Conservation (phyloP, 2,113 vertebrate genomes). For the Dendrocopos noguchii region DNA sequence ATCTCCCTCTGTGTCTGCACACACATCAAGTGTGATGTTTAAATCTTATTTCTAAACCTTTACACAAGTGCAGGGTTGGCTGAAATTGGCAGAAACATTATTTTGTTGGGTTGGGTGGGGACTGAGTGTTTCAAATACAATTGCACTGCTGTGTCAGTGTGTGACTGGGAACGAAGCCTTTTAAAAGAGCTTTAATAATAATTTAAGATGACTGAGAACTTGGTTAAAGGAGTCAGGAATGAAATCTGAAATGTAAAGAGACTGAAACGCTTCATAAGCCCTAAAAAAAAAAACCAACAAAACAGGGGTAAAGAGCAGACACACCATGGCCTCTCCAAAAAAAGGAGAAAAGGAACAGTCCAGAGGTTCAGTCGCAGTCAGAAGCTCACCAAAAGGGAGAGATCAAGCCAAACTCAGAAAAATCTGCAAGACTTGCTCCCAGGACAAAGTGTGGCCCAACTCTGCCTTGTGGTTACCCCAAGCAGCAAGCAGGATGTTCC, state of each 20-base stretch:
- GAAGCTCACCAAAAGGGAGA: background rate
- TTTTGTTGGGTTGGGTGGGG: background rate
- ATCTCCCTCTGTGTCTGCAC: background rate
- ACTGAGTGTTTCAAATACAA: background rate
- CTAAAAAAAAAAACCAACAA: background rate
- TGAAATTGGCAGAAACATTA: background rate
- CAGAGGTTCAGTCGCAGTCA: background rate
- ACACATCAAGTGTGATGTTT: background rate
- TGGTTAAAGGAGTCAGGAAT: background rate
- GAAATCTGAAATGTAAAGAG: background rate
- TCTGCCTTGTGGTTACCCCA: background rate
- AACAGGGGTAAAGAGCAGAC: background rate
- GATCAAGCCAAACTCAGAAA: background rate
- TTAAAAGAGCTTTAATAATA: background rate
- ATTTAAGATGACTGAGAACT: background rate
- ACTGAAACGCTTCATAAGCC: background rate
- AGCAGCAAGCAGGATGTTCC: background rate
- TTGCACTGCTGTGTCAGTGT: background rate
- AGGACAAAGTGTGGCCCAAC: background rate
- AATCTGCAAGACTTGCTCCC: background rate
- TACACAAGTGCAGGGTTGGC: background rate
- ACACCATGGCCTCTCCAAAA: background rate
- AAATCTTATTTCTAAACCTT: background rate
- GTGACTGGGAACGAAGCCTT: background rate
- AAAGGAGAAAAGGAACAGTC: slow-evolving; percentile 32